Percentiles rank a stretch among this genome's conserved stretches.
phyloP scores from a whole-genome alignment of 2,113 vertebrate genomes.

The Gavialis gangeticus region DNA sequence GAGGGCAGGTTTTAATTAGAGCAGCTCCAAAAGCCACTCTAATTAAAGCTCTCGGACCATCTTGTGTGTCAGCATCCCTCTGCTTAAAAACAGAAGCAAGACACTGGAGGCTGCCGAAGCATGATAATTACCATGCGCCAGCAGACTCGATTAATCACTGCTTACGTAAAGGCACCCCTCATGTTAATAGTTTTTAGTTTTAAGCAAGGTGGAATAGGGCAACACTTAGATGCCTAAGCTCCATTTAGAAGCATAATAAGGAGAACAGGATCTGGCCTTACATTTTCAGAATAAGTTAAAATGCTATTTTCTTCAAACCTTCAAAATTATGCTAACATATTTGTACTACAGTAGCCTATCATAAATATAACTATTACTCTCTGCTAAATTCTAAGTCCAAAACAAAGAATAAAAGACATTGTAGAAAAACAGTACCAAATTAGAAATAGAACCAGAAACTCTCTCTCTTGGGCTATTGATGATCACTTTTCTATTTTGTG shows the following conservation, averaged over 20 bases:
- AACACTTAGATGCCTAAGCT: too few species aligned
- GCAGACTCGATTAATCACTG: too few species aligned
- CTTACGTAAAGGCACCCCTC: too few species aligned
- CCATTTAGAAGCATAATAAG: not conserved
- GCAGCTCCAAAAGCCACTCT: too few species aligned
- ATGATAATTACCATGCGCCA: too few species aligned
- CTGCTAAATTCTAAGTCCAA: conserved; percentile 41
- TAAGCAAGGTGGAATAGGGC: too few species aligned
- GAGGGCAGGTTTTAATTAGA: too few species aligned
- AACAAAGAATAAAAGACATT: conserved; percentile 56
- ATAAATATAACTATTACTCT: conserved; percentile 17
- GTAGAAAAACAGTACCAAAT: not conserved
- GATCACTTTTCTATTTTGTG: conserved; percentile 75
- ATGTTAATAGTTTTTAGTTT: too few species aligned
- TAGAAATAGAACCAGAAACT: conserved; percentile 47
- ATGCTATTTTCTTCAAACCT: not conserved
- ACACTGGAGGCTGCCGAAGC: too few species aligned
- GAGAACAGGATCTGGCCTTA: not conserved
- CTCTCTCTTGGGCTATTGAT: conserved; percentile 43
- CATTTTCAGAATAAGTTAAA: not conserved
- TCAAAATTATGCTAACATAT: not conserved
- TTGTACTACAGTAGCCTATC: conserved; percentile 5
- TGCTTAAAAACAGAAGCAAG: too few species aligned
- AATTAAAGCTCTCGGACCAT: too few species aligned
- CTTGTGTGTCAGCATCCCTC: too few species aligned